These are phyloP conservation scores for Eupleurogrammus muticus DNA, from an alignment of 2,797 vertebrate genomes.

Conservation along the genomic window DNA sequence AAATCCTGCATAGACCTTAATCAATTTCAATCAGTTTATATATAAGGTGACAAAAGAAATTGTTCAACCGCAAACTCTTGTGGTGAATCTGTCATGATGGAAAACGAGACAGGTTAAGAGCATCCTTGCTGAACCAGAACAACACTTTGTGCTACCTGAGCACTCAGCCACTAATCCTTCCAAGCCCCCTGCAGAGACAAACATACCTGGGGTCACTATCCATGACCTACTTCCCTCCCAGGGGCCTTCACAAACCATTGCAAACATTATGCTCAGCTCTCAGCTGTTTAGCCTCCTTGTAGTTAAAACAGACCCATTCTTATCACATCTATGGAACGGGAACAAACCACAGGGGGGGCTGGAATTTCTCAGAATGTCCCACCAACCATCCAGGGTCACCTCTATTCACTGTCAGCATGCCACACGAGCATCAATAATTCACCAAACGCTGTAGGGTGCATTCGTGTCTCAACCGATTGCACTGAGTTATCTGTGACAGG, in stretches of 20 bases:
- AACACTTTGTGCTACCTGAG: slow-evolving; percentile 70
- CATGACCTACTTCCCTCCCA: slow-evolving; percentile 67
- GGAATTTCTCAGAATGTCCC: slow-evolving; percentile 48
- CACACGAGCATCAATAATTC: slow-evolving; percentile 82
- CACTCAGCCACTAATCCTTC: slow-evolving; percentile 52
- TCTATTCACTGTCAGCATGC: slow-evolving; percentile 58
- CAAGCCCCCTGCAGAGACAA: slow-evolving; percentile 72
- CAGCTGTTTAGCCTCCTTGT: slow-evolving; percentile 13
- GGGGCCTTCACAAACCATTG: slow-evolving; percentile 33
- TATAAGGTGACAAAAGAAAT: not conserved
- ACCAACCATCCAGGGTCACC: slow-evolving; percentile 55
- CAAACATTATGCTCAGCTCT: slow-evolving; percentile 24
- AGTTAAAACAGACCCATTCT: slow-evolving; percentile 27
- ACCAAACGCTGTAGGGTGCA: slow-evolving; percentile 67
- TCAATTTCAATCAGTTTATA: not conserved
- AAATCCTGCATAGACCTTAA: not conserved
- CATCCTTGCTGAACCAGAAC: slow-evolving; percentile 67
- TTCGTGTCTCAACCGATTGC: slow-evolving; percentile 62
- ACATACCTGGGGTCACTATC: slow-evolving; percentile 68
- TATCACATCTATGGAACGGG: slow-evolving; percentile 33
- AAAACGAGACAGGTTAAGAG: slow-evolving; percentile 27
- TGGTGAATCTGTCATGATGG: slow-evolving; percentile 39
- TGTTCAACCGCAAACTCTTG: slow-evolving; percentile 22
- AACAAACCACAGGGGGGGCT: slow-evolving; percentile 26
- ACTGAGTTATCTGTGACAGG: slow-evolving; percentile 70